Evolutionary conservation across 2,113 vertebrate species (phyloP), one percentile per base, ranked within the genome.

Genomic region (Choloepus hoffmanni): DNA sequence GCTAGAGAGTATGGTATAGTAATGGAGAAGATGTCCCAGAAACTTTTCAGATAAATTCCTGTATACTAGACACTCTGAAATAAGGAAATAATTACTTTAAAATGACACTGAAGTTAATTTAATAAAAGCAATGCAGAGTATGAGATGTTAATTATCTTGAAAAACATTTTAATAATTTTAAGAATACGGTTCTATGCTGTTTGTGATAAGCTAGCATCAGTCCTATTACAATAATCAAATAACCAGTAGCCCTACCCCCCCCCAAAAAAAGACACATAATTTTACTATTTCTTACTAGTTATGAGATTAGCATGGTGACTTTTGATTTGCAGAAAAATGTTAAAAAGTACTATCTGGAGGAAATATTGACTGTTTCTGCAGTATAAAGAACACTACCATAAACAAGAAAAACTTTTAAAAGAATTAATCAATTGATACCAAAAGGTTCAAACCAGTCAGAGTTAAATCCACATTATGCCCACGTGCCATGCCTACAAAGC

Each of bases 331-430:
- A 96, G 74, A 77, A 96, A 65, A 96, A 94, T 0, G 4, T 79
- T 96, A 95, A 86, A 19, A 62, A 40, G 85, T 10, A 74, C n/a
- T 65, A 15, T 7, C 33, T 94, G 33, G 15, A 92, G 19, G 5
- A 95, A 82, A 96, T 58, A 48, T 11, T 93, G 0, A 48, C 12
- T 92, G 0, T 0, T 78, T n/a, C 67, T 96, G 58, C 68, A 81
- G 73, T 13, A 76, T 78, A 67, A 28, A 23, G 58, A 40, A 48
- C 24, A 85, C 68, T 67, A 72, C 26, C 45, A 92, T 26, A 3
- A 36, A 81, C 36, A 88, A 96, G 67, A 85, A 96, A 96, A 95
- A 58, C n/a, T 85, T 70, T 55, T 28, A 30, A 84, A 91, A 96
- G 63, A 82, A 81, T 74, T 15, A 82, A 30, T 91, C 73, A 62